Base-by-base conservation (phyloP, 1,140 invertebrate genomes). In the Anoplophora glabripennis region DNA sequence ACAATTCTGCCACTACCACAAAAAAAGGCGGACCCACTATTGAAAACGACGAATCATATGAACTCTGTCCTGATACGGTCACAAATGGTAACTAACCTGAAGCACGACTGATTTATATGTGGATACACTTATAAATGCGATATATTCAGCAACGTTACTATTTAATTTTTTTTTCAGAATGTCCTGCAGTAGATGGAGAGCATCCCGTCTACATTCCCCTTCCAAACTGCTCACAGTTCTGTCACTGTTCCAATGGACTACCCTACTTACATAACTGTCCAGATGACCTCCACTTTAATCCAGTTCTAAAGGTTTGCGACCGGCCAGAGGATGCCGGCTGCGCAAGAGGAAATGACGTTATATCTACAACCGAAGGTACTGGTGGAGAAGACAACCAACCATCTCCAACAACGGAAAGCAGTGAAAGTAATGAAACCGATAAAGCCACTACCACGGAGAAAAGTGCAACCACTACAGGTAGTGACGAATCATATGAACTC, bases 151-250 rank as follows among this genome's bases (percentile, higher is more conserved):
- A n/a, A n/a, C n/a, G n/a, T n/a, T n/a, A n/a, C n/a, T 41, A 12
- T 15, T 53, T 17, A 28, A n/a, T 28, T 5, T 28, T 28, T 28
- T 3, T 5, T 28, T 28, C 21, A 28, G 9, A 36, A 33, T 63
- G 61, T 42, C 61, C 61, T 2, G 8, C 28, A 12, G 33, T 53
- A 18, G 61, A 63, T 42, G 61, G 61, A 28, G 33, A 37, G 35
- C 28, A 63, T 47, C 44, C 61, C 21, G 51, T 54, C 7, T 63
- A 63, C 35, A 37, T 63, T 7, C 56, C 61, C 33, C 21, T 40
- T 45, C 56, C 65, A 3, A 75, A 81, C 56, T 86, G 84, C 61
- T 62, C 69, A 1, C 78, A 74, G 48, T 87, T 82, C 65, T 86
- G 81, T 65, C 75, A 79, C 17, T 87, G 85, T 59, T 72, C 76